Conservation (phyloP, 2,113 vertebrate genomes). For the Sisor rabdophorus region DNA sequence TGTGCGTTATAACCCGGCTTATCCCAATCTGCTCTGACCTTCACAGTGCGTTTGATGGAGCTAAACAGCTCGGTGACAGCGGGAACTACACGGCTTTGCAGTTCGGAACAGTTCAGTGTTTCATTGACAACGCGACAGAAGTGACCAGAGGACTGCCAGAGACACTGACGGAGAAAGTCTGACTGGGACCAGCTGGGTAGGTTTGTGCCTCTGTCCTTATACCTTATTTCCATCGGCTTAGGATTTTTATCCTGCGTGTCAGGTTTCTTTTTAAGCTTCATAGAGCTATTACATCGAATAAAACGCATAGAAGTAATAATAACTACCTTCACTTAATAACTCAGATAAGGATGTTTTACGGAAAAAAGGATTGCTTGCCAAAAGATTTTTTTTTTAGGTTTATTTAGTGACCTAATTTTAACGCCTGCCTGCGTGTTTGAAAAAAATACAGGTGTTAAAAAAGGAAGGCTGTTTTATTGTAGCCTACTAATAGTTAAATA, state of each 20-base stretch:
- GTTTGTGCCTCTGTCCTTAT: constrained; percentile 22
- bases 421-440: background rate
- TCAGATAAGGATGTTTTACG: background rate
- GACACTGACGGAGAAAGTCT: constrained; percentile 7
- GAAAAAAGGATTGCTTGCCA: background rate
- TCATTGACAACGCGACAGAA: background rate
- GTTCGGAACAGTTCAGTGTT: background rate
- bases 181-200: constrained; percentile 7
- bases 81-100: background rate
- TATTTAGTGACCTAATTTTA: background rate
- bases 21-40: constrained; percentile 4
- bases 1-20: background rate
- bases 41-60: background rate
- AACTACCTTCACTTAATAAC: background rate
- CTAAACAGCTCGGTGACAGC: background rate
- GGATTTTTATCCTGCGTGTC: constrained; percentile 2
- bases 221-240: background rate
- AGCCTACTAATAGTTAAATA: background rate
- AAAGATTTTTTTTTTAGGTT: background rate
- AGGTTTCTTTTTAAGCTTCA: background rate
- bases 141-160: background rate
- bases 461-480: background rate
- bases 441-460: background rate
- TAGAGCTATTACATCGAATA: too few species aligned
- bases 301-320: too few species aligned